Base-by-base conservation (phyloP, 2,797 vertebrate species). In the Babyrousa celebensis region DNA sequence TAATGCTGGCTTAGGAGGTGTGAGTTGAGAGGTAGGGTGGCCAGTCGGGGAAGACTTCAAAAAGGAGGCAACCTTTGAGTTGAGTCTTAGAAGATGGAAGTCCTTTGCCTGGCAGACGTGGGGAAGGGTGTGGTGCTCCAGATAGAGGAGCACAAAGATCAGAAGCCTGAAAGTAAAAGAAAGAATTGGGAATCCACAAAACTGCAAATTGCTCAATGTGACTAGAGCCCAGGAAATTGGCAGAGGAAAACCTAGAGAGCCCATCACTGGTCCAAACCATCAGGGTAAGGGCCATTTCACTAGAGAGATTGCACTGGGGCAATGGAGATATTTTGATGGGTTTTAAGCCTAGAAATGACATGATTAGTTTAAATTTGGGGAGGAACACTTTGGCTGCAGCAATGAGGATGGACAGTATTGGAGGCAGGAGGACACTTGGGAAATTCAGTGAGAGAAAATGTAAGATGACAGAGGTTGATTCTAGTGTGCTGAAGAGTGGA, bases 111-210 rank as follows among this genome's bases (percentile, higher is more conserved):
- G 29, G 25, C n/a, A 16, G 18, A 16, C 40, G 23, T 27, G 40
- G 25, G 11, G 32, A 72, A 63, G 25, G 9, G 2, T 0, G 0
- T 0, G 12, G 1, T 70, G 25, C 67, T 91, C 48, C 12, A 25
- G 12, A 5, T 23, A 58, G 15, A 92, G 16, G 14, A 27, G 1
- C 32, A 70, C 16, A 75, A 56, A 17, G 10, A 27, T 52, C 56
- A 60, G 87, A 78, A 56, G 1, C 9, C 56, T 74, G 70, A 62
- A 86, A 10, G 17, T 14, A 12, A 56, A 32, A 36, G 25, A 16
- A 72, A n/a, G 15, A 60, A 15, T 8, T 68, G 70, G 25, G 21
- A 83, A 52, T 14, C 20, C 12, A 6, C 32, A 79, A 2, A 85
- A 71, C 1, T 62, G 17, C 1, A 32, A 58, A 27, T 43, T 86